Evolutionary conservation across 2,888 invertebrate genomes (phyloP).

Genomic region (Ametastegia equiseti): DNA sequence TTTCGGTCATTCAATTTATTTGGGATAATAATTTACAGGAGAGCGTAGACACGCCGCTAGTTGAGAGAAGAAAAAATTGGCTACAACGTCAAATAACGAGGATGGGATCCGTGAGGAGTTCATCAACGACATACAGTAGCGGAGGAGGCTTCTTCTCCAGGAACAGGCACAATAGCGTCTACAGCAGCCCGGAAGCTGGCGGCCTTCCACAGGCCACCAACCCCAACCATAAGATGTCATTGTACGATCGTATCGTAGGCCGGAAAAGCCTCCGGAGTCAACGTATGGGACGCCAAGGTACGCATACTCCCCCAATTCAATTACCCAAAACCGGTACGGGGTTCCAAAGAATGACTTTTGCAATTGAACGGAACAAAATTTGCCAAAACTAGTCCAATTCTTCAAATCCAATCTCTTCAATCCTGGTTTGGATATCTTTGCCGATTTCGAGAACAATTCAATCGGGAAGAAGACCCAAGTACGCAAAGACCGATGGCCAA

Average conservation of each 20-base stretch:
- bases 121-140: conserved; percentile 91
- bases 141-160: conserved; percentile 86
- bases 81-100: conserved; percentile 90
- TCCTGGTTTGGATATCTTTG: no score
- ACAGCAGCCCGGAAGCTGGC: conserved; percentile 78
- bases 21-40: conserved; percentile 82
- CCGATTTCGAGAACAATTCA: no score
- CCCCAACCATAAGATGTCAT: conserved; percentile 83
- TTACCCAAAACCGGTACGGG: background rate
- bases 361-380: background rate
- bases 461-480: no score
- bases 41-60: conserved; percentile 93
- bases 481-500: no score
- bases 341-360: background rate
- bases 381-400: no score
- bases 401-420: no score
- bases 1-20: background rate
- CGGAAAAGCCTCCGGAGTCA: conserved; percentile 87
- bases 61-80: conserved; percentile 92
- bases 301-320: background rate
- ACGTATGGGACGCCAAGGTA: conserved; percentile 84
- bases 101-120: conserved; percentile 89
- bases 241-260: conserved; percentile 90
- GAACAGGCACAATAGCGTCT: conserved; percentile 88
- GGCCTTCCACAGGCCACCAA: conserved; percentile 72